phyloP scores from a whole-genome alignment of 2,888 invertebrate species.

The Drosophila flavopinicola region DNA sequence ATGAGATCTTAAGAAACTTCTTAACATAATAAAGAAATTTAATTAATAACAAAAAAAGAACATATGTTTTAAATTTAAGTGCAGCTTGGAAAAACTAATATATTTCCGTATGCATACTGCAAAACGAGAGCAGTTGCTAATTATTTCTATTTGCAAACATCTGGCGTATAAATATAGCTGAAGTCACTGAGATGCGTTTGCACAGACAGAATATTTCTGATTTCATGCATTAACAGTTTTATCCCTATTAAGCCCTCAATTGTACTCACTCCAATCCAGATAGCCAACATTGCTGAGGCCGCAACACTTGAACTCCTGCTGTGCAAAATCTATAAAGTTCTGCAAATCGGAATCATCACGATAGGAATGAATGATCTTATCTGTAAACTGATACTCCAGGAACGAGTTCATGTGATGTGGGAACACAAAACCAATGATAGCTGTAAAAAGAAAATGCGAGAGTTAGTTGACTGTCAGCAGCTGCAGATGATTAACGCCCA shows the following conservation, averaged over 20 bases:
- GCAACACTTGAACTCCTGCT: constrained; percentile 93
- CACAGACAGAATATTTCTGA: too few relatives aligned
- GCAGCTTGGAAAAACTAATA: too few relatives aligned
- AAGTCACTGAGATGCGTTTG: too few relatives aligned
- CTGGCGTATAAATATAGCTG: too few relatives aligned
- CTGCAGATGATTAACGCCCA: constrained; percentile 1
- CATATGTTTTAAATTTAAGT: too few relatives aligned
- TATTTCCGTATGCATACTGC: too few relatives aligned
- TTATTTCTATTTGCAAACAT: too few relatives aligned
- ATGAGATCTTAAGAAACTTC: too few relatives aligned
- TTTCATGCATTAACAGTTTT: too few relatives aligned
- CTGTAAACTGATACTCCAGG: constrained; percentile 93
- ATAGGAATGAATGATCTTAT: constrained; percentile 95
- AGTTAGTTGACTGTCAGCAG: not conserved
- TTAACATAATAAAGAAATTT: too few relatives aligned
- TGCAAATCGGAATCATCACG: constrained; percentile 96
- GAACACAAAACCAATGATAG: constrained; percentile 96
- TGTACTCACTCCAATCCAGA: constrained; percentile 92
- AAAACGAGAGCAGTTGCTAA: too few relatives aligned
- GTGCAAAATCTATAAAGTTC: constrained; percentile 97
- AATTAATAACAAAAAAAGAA: too few relatives aligned
- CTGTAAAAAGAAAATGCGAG: constrained; percentile 78
- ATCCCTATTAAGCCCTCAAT: not conserved
- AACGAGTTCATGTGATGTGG: constrained; percentile 94
- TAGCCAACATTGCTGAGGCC: constrained; percentile 96